Conservation (phyloP, 2,888 invertebrate species). For the Scaptomyza cyrtandrae region DNA sequence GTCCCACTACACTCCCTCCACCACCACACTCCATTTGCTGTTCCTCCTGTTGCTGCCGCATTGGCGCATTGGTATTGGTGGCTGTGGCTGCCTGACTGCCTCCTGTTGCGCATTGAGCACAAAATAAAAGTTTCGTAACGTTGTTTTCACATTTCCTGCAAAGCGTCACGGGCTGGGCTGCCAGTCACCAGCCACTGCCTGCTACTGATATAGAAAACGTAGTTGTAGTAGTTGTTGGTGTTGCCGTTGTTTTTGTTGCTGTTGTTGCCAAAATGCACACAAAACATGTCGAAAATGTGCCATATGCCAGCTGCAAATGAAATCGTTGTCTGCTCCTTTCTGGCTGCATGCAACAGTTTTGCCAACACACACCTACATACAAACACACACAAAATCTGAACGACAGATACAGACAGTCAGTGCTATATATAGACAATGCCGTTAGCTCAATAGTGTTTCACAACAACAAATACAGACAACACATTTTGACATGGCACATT, state of each 20-base stretch:
- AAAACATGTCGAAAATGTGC: conserved; percentile 80
- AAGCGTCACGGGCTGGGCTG: conserved; percentile 60
- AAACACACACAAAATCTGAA: neutral
- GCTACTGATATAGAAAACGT: conserved; percentile 38
- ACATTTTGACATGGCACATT: conserved; percentile 79
- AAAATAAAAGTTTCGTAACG: conserved; percentile 78
- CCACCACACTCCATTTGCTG: neutral
- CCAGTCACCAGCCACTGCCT: conserved; percentile 58
- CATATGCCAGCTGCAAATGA: conserved; percentile 76
- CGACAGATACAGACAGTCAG: conserved; percentile 26
- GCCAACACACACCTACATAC: conserved; percentile 33
- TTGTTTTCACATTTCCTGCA: conserved; percentile 80
- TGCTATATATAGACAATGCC: conserved; percentile 47
- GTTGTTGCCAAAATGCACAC: conserved; percentile 75
- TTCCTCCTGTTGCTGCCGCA: conserved; percentile 19
- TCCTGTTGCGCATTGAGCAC: conserved; percentile 75
- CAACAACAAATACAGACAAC: conserved; percentile 50
- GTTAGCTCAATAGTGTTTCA: conserved; percentile 58
- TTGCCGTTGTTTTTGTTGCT: conserved; percentile 26
- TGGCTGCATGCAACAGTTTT: conserved; percentile 76
- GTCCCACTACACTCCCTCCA: neutral
- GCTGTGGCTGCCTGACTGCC: conserved; percentile 39
- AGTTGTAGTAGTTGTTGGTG: conserved; percentile 45
- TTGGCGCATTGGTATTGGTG: conserved; percentile 49
- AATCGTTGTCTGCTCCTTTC: conserved; percentile 48